Percentiles rank a stretch among this genome's conserved stretches.
These are phyloP conservation scores for Agriopis leucophaearia DNA, from an alignment of 2,888 invertebrate genomes.

Conservation along the genomic window DNA sequence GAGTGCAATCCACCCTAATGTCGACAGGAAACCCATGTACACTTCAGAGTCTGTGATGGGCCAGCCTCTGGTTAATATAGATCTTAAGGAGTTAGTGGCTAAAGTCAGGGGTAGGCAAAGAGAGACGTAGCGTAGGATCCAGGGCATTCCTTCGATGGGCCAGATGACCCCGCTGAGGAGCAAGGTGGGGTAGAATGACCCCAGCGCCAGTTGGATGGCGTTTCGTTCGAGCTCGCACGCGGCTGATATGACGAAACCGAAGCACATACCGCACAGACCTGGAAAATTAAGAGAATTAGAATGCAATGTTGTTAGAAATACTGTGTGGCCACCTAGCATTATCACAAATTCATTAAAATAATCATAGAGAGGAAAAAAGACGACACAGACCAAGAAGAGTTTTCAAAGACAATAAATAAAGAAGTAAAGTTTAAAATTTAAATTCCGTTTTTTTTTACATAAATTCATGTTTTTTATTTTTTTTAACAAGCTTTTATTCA, in stretches of 20 bases:
- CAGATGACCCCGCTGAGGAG: conserved; percentile 97
- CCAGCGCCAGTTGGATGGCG: conserved; percentile 96
- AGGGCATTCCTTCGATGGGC: conserved; percentile 98
- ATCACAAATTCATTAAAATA: background rate
- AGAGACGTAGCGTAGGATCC: conserved; percentile 92
- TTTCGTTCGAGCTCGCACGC: conserved; percentile 96
- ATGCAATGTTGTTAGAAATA: too few species aligned
- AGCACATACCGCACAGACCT: conserved; percentile 97
- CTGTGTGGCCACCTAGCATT: too few species aligned
- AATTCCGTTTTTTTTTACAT: too few species aligned
- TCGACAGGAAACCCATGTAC: conserved; percentile 95
- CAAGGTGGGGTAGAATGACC: conserved; percentile 97
- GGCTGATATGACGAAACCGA: conserved; percentile 97
- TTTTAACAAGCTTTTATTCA: too few species aligned
- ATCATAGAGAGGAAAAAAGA: background rate
- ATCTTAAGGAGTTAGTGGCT: conserved; percentile 96
- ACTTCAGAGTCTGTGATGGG: conserved; percentile 92
- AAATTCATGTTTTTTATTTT: too few species aligned
- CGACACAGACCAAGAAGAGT: background rate
- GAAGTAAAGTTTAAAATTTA: too few species aligned
- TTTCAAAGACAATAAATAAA: conserved; percentile 22
- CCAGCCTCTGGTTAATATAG: conserved; percentile 96
- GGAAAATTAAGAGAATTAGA: conserved; percentile 34
- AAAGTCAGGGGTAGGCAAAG: conserved; percentile 94
- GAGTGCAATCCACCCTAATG: conserved; percentile 93